Conservation (phyloP, 2,113 vertebrate genomes). For the Phylloscopus trochilus region DNA sequence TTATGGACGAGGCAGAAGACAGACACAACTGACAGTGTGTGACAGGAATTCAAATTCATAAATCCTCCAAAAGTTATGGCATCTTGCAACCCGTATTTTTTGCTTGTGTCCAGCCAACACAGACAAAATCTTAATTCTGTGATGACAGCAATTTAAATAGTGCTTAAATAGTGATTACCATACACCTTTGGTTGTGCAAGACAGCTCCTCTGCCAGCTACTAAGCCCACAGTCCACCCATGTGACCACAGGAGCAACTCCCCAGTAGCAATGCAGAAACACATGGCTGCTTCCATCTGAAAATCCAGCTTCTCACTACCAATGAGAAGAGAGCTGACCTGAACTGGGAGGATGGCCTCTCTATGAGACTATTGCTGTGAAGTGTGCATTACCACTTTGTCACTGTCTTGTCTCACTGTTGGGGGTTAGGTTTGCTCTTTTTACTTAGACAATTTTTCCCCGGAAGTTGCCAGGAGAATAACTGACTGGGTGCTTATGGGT, state of each 20-base stretch:
- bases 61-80: background rate
- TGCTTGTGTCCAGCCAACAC: background rate
- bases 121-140: background rate
- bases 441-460: too few relatives aligned
- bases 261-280: background rate
- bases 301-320: background rate
- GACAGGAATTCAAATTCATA: background rate
- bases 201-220: background rate
- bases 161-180: background rate
- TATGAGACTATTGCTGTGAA: background rate
- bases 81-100: background rate
- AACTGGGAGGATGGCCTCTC: background rate
- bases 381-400: background rate
- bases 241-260: background rate
- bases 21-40: background rate
- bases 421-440: too few relatives aligned
- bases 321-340: background rate
- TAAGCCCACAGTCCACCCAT: background rate
- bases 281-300: background rate
- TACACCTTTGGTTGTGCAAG: background rate
- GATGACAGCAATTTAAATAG: background rate
- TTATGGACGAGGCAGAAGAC: background rate
- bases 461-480: too few relatives aligned
- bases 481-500: too few relatives aligned
- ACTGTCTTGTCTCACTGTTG: background rate